Evolutionary conservation across 2,888 invertebrate species (phyloP).

Genomic region (Noctua pronuba): DNA sequence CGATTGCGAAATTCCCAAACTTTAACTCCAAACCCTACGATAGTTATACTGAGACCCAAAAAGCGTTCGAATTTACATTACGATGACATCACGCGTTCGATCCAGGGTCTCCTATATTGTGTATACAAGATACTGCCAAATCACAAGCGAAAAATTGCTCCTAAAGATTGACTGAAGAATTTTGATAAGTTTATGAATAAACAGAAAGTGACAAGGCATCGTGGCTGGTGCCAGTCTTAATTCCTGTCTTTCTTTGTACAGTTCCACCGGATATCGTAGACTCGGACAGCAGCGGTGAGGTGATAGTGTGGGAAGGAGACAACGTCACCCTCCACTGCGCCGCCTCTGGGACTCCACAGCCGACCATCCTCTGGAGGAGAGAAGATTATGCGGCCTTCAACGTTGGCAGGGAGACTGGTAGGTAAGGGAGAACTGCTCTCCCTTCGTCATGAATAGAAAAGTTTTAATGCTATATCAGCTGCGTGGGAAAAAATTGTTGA

Average conservation of each 20-base stretch:
- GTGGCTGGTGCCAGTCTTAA: neutral
- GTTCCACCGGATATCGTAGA: conserved; percentile 95
- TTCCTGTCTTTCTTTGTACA: conserved; percentile 73
- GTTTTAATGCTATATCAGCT: neutral
- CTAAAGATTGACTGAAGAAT: neutral
- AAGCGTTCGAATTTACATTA: neutral
- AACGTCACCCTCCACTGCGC: conserved; percentile 95
- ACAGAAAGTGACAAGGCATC: neutral
- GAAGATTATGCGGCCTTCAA: conserved; percentile 91
- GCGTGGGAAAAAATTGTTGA: neutral
- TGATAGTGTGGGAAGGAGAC: conserved; percentile 94
- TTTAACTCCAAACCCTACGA: neutral
- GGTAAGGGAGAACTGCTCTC: conserved; percentile 34
- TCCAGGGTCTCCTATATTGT: neutral
- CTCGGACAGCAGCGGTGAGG: conserved; percentile 93
- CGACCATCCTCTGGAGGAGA: conserved; percentile 94
- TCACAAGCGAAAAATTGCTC: neutral
- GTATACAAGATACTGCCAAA: neutral
- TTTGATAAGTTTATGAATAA: neutral
- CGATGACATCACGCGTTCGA: neutral
- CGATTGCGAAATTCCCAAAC: no score
- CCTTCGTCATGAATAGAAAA: neutral
- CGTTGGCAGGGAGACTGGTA: conserved; percentile 77
- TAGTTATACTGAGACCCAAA: neutral
- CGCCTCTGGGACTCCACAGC: conserved; percentile 94